These are phyloP conservation scores for Cuniculus paca DNA, from an alignment of 2,797 vertebrate genomes.

Conservation along the genomic window DNA sequence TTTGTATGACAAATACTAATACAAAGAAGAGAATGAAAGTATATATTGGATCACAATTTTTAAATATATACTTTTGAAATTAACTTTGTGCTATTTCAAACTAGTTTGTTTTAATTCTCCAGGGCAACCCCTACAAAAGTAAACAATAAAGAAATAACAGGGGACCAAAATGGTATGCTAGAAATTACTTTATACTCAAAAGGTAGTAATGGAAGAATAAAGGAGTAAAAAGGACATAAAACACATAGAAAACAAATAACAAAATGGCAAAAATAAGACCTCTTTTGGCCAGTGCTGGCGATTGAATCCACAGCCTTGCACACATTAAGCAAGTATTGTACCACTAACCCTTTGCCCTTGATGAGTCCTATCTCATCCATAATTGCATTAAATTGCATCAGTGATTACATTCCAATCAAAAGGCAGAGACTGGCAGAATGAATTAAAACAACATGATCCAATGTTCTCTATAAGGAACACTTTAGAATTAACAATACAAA, in stretches of 20 bases:
- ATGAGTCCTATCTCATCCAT: not conserved
- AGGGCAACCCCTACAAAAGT: slow-evolving; percentile 1
- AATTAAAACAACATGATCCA: not conserved
- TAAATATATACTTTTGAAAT: not conserved
- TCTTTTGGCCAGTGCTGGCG: not conserved
- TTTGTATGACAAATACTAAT: slow-evolving; percentile 4
- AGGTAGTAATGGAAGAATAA: not conserved
- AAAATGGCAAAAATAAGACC: not conserved
- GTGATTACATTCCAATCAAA: not conserved
- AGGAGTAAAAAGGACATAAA: not conserved
- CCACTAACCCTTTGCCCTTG: too few relatives aligned
- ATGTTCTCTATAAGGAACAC: not conserved
- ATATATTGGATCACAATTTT: not conserved
- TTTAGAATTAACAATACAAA: slow-evolving; percentile 19
- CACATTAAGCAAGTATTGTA: not conserved
- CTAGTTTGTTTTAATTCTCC: slow-evolving; percentile 11
- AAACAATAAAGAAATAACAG: slow-evolving; percentile 3
- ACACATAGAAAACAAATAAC: slow-evolving; percentile 38
- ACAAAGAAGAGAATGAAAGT: slow-evolving; percentile 26
- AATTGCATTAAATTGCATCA: not conserved
- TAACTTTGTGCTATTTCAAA: slow-evolving; percentile 19
- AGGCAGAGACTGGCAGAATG: not conserved
- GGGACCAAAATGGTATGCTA: not conserved
- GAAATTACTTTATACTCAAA: slow-evolving; percentile 53
- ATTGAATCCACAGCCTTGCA: not conserved